phyloP scores from a whole-genome alignment of 2,113 vertebrate genomes.

The Cryptomyrus ogoouensis region DNA sequence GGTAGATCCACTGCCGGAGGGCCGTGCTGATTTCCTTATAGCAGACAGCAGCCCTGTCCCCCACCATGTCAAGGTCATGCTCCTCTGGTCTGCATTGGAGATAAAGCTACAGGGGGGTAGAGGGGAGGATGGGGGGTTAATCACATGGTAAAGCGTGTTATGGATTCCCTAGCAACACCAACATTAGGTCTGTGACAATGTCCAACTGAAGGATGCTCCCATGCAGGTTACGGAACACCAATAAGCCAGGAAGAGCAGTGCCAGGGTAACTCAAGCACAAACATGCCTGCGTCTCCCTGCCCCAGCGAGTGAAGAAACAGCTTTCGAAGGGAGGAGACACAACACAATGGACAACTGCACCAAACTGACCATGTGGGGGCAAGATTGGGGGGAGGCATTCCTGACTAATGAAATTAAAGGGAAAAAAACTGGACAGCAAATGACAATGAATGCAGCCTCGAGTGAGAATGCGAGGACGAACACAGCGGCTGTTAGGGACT shows the following conservation, averaged over 20 bases:
- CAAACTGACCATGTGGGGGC: not conserved
- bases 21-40: conserved; percentile 60
- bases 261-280: not conserved
- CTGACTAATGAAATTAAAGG: not conserved
- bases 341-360: not conserved
- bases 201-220: not conserved
- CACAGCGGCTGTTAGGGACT: not conserved
- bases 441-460: not conserved
- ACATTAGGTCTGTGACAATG: not conserved
- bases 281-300: not conserved
- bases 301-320: not conserved
- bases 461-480: too few species aligned
- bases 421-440: not conserved
- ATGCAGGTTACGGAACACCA: not conserved
- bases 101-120: conserved; percentile 56
- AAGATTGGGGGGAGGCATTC: not conserved
- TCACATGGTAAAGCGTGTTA: not conserved
- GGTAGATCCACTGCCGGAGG: conserved; percentile 64
- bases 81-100: conserved; percentile 65
- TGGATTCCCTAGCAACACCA: not conserved
- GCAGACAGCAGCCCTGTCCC: conserved; percentile 55
- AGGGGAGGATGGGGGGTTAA: not conserved
- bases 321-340: not conserved
- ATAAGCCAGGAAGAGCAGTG: not conserved
- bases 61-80: conserved; percentile 65